Evolutionary conservation across 2,797 vertebrate genomes (phyloP).

Genomic region (Odontamblyopus rebecca): DNA sequence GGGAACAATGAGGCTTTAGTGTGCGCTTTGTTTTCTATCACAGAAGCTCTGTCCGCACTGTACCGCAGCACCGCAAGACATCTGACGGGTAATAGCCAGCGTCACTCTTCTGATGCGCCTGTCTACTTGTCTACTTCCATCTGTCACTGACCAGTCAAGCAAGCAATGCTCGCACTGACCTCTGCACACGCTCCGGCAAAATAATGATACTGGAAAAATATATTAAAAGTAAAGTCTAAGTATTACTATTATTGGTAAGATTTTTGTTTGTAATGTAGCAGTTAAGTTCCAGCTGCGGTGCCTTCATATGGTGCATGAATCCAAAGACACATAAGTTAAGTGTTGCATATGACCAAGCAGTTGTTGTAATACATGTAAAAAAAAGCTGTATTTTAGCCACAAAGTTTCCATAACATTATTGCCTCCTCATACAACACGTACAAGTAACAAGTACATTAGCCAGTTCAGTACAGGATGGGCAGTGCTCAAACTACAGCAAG

Average conservation of each 20-base stretch:
- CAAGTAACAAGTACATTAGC: background rate
- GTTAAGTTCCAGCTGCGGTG: background rate
- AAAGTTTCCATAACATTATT: background rate
- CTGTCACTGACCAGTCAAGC: slow-evolving; percentile 44
- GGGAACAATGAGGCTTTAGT: slow-evolving; percentile 17
- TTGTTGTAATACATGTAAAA: background rate
- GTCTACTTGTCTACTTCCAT: slow-evolving; percentile 53
- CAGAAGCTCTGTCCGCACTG: slow-evolving; percentile 7
- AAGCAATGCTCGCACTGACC: slow-evolving; percentile 31
- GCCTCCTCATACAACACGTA: background rate
- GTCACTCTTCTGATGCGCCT: slow-evolving; percentile 29
- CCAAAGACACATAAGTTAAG: background rate
- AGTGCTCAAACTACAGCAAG: background rate
- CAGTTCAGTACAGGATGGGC: background rate
- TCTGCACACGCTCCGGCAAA: background rate
- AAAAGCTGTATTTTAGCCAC: background rate
- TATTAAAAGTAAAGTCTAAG: no score
- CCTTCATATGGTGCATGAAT: background rate
- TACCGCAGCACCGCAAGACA: slow-evolving; percentile 12
- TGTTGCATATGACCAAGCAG: background rate
- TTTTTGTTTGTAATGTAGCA: background rate
- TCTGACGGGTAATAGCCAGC: slow-evolving; percentile 43
- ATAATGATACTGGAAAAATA: background rate
- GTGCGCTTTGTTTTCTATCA: slow-evolving; percentile 8
- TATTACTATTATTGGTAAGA: background rate